Percentiles rank a stretch among this genome's conserved stretches.
phyloP scores from a whole-genome alignment of 2,113 vertebrate species.

The Dryoscopus gambensis region DNA sequence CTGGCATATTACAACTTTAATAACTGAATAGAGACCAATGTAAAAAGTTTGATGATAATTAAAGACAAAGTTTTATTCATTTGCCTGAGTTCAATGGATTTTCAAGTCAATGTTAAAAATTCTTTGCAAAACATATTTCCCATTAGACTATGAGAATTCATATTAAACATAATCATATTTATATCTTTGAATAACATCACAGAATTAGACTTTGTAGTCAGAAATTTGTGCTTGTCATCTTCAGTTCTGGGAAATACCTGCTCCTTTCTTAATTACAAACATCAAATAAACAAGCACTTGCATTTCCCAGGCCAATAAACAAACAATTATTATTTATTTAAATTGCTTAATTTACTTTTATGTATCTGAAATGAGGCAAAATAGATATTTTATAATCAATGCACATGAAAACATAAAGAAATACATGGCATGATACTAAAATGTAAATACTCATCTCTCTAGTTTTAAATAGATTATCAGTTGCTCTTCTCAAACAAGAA shows the following conservation, averaged over 20 bases:
- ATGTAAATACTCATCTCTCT: background rate
- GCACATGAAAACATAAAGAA: background rate
- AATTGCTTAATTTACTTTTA: background rate
- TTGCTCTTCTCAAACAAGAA: background rate
- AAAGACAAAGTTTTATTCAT: slow-evolving; percentile 2
- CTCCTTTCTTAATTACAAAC: background rate
- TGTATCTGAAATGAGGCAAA: background rate
- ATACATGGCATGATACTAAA: background rate
- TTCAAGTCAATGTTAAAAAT: background rate
- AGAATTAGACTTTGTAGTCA: background rate
- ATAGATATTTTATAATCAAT: background rate
- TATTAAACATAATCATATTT: background rate
- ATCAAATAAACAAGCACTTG: background rate
- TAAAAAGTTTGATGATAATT: slow-evolving; percentile 26
- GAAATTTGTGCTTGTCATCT: background rate
- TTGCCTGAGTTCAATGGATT: background rate
- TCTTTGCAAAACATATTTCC: background rate
- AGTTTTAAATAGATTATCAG: background rate
- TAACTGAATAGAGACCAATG: background rate
- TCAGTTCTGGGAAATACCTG: slow-evolving; percentile 15
- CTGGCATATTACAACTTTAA: slow-evolving; percentile 28
- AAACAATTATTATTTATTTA: background rate
- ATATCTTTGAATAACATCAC: background rate
- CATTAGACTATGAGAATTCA: background rate
- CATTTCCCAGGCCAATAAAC: background rate